Base-by-base conservation (phyloP, 2,797 vertebrate genomes). In the Cryptoblepharus egeriae region DNA sequence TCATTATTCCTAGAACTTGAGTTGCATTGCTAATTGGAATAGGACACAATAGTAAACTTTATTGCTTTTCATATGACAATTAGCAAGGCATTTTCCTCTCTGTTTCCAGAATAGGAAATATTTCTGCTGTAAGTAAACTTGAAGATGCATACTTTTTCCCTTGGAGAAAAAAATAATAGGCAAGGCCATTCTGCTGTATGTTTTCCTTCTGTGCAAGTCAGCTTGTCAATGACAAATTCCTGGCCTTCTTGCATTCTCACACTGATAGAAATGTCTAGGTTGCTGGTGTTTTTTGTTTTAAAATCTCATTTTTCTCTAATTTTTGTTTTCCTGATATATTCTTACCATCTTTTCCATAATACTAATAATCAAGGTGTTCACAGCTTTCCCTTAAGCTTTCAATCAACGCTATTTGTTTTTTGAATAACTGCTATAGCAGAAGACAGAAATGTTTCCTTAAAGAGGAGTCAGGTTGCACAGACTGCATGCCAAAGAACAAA, bases 41-140 rank as follows among this genome's bases (percentile, higher is more conserved):
- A 45, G 63, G 13, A 57, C 18, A 45, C 74, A 52, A 24, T 67
- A 20, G 8, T 13, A 87, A 28, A 65, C 3, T n/a, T n/a, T n/a
- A 55, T 68, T 63, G 76, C 67, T 58, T 74, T 55, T 76, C 16
- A 37, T 58, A 67, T 28, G 58, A 42, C 30, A 86, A 12, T 4
- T 88, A 65, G 85, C 8, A 7, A 68, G 79, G 71, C 28, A 18
- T 52, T 87, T 92, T 88, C 78, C 5, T 26, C 88, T 75, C 57
- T n/a, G 71, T 85, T 91, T 82, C 82, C 73, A 37, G 88, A 76
- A 32, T 81, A 63, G 84, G 60, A 55, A 77, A 84, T 73, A 4
- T 3, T 79, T 13, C 58, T 52, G 49, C 15, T 60, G 49, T 83
- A 77, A 86, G 75, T 74, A 77, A 85, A 11, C 0, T 4, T 32